A percentile compares a stretch with the other conserved stretches of the same genome.
These are phyloP conservation scores for Lasiurus cinereus DNA, from an alignment of 2,113 vertebrate species.

Conservation along the genomic window DNA sequence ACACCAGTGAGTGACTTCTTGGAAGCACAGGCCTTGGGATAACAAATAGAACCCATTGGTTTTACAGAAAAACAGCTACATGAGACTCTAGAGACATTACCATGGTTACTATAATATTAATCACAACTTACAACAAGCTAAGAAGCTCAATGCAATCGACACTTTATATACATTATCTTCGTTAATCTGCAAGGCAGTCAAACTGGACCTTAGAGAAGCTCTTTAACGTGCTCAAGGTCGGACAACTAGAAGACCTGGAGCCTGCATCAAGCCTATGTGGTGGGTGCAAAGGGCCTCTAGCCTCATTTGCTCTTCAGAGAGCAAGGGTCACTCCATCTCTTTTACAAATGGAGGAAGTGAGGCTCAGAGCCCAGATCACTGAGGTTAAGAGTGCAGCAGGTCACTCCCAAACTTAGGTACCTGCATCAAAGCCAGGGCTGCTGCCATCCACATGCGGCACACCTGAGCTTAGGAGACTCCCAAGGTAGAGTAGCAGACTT, in stretches of 20 bases:
- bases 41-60: neutral
- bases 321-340: neutral
- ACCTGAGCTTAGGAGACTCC: neutral
- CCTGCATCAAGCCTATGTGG: accelerated
- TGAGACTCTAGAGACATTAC: neutral
- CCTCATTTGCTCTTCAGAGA: neutral
- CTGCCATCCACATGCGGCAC: neutral
- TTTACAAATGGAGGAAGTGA: neutral
- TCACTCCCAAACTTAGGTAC: neutral
- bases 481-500: accelerated
- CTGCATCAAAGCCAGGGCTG: neutral
- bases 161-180: neutral
- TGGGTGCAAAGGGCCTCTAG: neutral
- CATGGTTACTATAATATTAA: neutral
- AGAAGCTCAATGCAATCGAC: neutral
- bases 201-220: neutral
- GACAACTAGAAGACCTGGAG: neutral
- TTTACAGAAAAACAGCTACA: neutral
- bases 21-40: neutral
- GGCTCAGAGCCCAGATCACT: neutral
- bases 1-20: accelerated
- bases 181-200: neutral
- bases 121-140: neutral
- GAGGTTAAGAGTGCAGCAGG: neutral
- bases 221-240: neutral